These are phyloP conservation scores for Caranx ignobilis DNA, from an alignment of 2,113 vertebrate species.

Conservation along the genomic window DNA sequence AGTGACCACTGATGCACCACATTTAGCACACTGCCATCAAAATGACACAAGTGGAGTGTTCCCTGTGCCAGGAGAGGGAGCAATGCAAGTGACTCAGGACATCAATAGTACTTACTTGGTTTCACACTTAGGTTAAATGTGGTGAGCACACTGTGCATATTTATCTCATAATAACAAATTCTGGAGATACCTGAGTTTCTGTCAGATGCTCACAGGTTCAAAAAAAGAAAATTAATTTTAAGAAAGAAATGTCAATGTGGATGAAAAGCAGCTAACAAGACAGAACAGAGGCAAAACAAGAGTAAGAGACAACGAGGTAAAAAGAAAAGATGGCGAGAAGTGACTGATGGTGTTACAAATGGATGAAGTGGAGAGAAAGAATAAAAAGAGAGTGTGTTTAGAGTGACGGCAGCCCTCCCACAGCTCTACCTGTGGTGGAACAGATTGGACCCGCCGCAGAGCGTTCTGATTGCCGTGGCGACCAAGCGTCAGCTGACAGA, in stretches of 20 bases:
- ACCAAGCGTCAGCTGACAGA: slow-evolving; percentile 83
- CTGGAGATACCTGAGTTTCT: slow-evolving; percentile 4
- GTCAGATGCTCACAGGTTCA: neutral
- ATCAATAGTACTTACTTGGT: neutral
- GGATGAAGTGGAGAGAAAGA: slow-evolving; percentile 49
- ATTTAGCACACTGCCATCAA: slow-evolving; percentile 67
- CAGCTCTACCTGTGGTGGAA: slow-evolving; percentile 82
- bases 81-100: slow-evolving; percentile 19
- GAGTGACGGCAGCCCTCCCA: slow-evolving; percentile 65
- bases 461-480: slow-evolving; percentile 82
- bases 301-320: slow-evolving; percentile 1
- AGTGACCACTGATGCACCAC: slow-evolving; percentile 64
- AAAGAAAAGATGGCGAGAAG: slow-evolving; percentile 34
- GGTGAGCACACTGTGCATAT: neutral
- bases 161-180: neutral
- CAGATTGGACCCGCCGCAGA: slow-evolving; percentile 83
- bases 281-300: neutral
- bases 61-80: slow-evolving; percentile 24
- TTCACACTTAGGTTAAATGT: neutral
- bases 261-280: slow-evolving; percentile 6
- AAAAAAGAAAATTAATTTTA: slow-evolving; percentile 2
- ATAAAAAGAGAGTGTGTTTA: slow-evolving; percentile 57
- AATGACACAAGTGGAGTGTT: slow-evolving; percentile 42
- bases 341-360: slow-evolving; percentile 32
- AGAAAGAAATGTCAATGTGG: neutral